A percentile compares a stretch with the other conserved stretches of the same genome.
phyloP scores from a whole-genome alignment of 2,113 vertebrate species.

The Indicator indicator region DNA sequence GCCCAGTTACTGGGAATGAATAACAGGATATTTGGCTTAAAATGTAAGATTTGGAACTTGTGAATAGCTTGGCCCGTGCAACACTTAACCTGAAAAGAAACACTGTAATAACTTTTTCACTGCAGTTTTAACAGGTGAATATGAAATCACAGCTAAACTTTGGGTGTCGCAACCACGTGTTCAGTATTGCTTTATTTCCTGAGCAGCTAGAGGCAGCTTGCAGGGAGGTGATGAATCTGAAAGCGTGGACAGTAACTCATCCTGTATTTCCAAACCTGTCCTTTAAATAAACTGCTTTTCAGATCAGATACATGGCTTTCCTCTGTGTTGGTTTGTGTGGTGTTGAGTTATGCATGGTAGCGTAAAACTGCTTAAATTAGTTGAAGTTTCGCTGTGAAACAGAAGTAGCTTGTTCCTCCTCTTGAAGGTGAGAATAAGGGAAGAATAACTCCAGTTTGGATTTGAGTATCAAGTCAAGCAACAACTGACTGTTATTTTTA shows the following conservation, averaged over 20 bases:
- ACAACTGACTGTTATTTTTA: neutral
- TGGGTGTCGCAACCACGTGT: accelerated
- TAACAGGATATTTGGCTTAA: constrained; percentile 42
- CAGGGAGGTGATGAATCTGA: neutral
- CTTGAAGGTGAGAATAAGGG: neutral
- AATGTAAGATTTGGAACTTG: neutral
- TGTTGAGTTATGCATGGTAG: accelerated
- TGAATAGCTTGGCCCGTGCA: neutral
- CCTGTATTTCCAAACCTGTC: neutral
- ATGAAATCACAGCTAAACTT: neutral
- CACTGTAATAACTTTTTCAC: neutral
- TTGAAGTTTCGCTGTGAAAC: neutral
- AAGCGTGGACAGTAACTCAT: neutral
- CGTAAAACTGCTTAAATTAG: neutral
- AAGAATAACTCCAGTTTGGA: neutral
- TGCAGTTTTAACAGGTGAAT: neutral
- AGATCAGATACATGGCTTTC: neutral
- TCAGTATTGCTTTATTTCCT: neutral
- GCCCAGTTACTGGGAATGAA: neutral
- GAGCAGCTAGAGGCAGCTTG: neutral
- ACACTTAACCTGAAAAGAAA: neutral
- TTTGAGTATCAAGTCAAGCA: neutral
- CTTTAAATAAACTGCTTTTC: neutral
- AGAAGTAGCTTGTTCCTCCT: neutral
- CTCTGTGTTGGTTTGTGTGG: neutral